phyloP scores from a whole-genome alignment of 2,797 vertebrate species.

The Arvicola amphibius region DNA sequence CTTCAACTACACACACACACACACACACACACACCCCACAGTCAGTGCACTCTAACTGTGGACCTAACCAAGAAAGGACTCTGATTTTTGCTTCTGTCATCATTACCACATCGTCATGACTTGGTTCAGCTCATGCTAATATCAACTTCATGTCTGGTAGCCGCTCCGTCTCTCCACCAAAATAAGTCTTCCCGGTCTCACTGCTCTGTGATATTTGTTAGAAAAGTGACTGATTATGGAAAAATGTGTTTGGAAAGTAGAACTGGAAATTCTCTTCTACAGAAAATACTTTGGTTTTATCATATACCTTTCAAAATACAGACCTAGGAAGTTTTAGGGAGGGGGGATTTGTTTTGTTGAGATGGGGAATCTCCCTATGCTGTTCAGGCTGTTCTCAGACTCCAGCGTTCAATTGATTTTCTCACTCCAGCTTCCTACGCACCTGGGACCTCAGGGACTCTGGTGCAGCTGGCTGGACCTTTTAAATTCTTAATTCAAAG shows the following conservation, averaged over 20 bases:
- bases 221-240: slow-evolving; percentile 20
- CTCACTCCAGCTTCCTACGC: background rate
- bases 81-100: background rate
- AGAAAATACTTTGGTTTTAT: slow-evolving; percentile 42
- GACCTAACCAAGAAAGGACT: slow-evolving; percentile 23
- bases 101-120: background rate
- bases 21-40: background rate
- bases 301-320: slow-evolving; percentile 49
- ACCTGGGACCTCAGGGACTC: background rate
- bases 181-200: background rate
- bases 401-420: background rate
- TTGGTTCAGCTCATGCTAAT: slow-evolving; percentile 32
- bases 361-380: background rate
- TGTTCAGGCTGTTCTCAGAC: background rate
- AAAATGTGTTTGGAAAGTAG: slow-evolving; percentile 22
- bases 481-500: slow-evolving; percentile 60
- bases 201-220: slow-evolving; percentile 5
- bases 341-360: background rate
- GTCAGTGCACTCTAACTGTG: background rate
- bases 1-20: too few relatives aligned
- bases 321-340: background rate
- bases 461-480: background rate
- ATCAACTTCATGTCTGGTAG: background rate
- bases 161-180: background rate
- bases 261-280: slow-evolving; percentile 25